Base-by-base conservation (phyloP, 2,797 vertebrate species). In the Jordanella pulchra region DNA sequence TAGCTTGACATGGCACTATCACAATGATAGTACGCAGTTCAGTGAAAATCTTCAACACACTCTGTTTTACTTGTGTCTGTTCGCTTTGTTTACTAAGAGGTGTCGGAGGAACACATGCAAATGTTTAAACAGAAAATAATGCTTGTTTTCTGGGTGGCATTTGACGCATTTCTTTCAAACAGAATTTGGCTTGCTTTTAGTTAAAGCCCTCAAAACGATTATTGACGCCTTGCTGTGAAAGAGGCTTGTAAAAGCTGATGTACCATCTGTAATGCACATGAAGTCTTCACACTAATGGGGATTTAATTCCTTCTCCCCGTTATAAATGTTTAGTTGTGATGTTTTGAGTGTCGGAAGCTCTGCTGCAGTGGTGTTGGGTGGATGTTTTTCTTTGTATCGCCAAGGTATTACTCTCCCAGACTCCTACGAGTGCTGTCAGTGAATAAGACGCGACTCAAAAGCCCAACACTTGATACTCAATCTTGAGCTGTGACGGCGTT, bases 401-500 rank as follows among this genome's bases (percentile, higher is more conserved):
- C 77, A 67, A 71, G 69, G 75, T 69, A 67, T 44, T 53, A 65
- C 70, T 17, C 72, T 72, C 65, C 83, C 71, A 74, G 30, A 71
- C 67, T 61, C 7, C 75, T 67, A 66, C 42, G 47, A 68, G 77
- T 54, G 72, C 69, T 61, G 65, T 28, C 81, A 71, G 77, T 76
- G 67, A 45, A 68, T 82, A 63, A 0, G 23, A 56, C 35, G 3
- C 7, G n/a, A 69, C 53, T 84, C 51, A 50, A 65, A 78, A 69
- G 64, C 81, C 28, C 71, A 77, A 69, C 17, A 23, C 72, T 76
- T 75, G 75, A 45, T 75, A 78, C 60, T 86, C 77, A 18, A 70
- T 72, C 78, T 61, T 72, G 58, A 74, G 78, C 78, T 85, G 74
- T 30, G 77, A 71, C 67, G 64, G 82, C 82, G 58, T 81, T 54